Conservation (phyloP, 2,888 invertebrate genomes). For the Eristalinus aeneus region DNA sequence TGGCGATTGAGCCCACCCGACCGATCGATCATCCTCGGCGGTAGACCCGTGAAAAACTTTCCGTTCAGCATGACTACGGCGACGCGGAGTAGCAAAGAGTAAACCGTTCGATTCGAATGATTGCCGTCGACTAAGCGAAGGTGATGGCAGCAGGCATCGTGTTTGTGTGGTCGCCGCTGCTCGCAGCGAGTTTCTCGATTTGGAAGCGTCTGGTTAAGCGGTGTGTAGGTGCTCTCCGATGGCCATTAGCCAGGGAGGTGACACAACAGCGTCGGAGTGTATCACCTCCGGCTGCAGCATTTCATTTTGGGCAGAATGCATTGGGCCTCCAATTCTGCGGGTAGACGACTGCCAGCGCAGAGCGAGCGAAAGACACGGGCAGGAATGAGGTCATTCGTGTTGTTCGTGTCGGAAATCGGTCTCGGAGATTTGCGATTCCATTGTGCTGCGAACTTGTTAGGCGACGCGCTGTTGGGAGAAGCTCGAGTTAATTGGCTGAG, state of each 20-base stretch:
- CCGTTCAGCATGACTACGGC: slow-evolving; percentile 78
- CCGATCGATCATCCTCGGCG: slow-evolving; percentile 79
- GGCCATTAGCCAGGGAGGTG: slow-evolving; percentile 41
- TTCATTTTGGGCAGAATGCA: slow-evolving; percentile 41
- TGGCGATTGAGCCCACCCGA: slow-evolving; percentile 76
- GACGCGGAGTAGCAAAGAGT: slow-evolving; percentile 13
- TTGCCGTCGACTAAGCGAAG: slow-evolving; percentile 61
- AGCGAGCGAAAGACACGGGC: slow-evolving; percentile 5
- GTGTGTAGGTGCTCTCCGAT: slow-evolving; percentile 64
- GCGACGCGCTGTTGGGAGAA: not conserved
- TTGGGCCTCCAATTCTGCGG: slow-evolving; percentile 33
- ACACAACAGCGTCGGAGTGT: slow-evolving; percentile 8
- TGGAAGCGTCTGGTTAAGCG: slow-evolving; percentile 45
- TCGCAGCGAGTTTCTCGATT: slow-evolving; percentile 54
- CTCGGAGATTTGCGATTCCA: slow-evolving; percentile 33
- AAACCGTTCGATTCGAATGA: slow-evolving; percentile 62
- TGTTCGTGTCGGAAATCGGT: slow-evolving; percentile 55
- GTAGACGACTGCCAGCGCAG: slow-evolving; percentile 19
- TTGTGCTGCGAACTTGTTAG: not conserved
- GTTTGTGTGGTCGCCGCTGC: slow-evolving; percentile 25
- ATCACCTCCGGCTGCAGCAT: not conserved
- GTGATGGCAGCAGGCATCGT: slow-evolving; percentile 41
- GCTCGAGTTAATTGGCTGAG: not conserved
- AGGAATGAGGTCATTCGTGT: slow-evolving; percentile 62
- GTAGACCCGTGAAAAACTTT: slow-evolving; percentile 80